Conservation (phyloP, 2,888 invertebrate genomes). For the Orgyia antiqua region DNA sequence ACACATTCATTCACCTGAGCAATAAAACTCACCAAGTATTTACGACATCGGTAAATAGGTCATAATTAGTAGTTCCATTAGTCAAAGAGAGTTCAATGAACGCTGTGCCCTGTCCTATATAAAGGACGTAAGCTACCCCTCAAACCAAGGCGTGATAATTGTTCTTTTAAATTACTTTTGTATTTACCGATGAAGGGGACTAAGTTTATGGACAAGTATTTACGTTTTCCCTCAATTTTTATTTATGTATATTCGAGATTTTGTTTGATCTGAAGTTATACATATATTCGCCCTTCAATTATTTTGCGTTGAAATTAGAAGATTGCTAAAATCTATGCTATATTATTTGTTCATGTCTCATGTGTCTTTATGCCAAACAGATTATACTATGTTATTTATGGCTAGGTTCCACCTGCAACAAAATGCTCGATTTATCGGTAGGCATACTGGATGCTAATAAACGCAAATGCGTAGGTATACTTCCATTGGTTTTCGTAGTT, state of each 20-base stretch:
- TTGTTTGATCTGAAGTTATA: too few species aligned
- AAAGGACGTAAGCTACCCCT: slow-evolving; percentile 31
- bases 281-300: too few species aligned
- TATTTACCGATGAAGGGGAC: slow-evolving; percentile 23
- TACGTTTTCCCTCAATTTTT: slow-evolving; percentile 11
- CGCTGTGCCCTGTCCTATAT: slow-evolving; percentile 34
- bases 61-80: slow-evolving; percentile 37
- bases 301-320: neutral
- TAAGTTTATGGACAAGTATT: slow-evolving; percentile 8
- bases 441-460: too few species aligned
- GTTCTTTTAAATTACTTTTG: slow-evolving; percentile 29
- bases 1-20: slow-evolving; percentile 18
- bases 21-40: slow-evolving; percentile 26
- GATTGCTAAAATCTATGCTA: neutral
- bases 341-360: neutral
- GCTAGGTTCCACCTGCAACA: too few species aligned
- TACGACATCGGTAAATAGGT: slow-evolving; percentile 27
- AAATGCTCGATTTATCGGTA: too few species aligned
- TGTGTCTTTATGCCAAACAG: too few species aligned
- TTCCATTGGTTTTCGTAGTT: too few species aligned
- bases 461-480: too few species aligned
- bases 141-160: slow-evolving; percentile 35
- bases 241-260: slow-evolving; percentile 4
- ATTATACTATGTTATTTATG: too few species aligned
- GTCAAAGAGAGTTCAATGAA: slow-evolving; percentile 25